Base-by-base conservation (phyloP, 2,113 vertebrate species). In the Notothenia coriiceps region DNA sequence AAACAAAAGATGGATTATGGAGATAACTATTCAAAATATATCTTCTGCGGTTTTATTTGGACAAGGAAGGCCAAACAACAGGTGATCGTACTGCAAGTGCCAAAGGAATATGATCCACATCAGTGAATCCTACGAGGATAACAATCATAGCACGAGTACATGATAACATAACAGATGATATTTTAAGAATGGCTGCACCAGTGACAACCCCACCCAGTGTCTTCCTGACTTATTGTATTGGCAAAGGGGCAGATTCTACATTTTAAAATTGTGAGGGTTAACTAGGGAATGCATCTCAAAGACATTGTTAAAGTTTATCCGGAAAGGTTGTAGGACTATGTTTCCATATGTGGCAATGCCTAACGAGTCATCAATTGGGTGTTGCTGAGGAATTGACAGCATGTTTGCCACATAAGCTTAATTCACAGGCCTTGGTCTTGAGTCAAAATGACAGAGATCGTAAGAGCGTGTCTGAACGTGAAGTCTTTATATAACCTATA, bases 401-500 rank as follows among this genome's bases (percentile, higher is more conserved):
- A 44, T 70, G 65, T 84, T 33, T 55, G 46, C 46, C 43, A 69
- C 60, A 40, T 69, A 46, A 61, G 22, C 55, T 59, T 47, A 18
- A 81, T 54, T 40, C 8, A 69, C 11, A 11, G 25, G 57, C 84
- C 74, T 79, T 77, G 74, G 77, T 77, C 74, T 20, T 46, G 20
- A 76, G 60, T 80, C 22, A 0, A 74, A 77, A 69, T 83, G 80
- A 82, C 25, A 29, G 62, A 85, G 82, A 83, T 74, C 6, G 49
- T 4, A 77, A 17, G 56, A 76, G 84, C 83, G 15, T 84, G 87
- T 84, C 82, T 70, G 59, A 89, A 90, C 63, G 18, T 64, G 83
- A 10, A 70, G 84, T 86, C 87, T 92, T 92, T 91, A 88, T 91
- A 92, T 86, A 92, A 86, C 89, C 79, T 73, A 57, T 73, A 57